Base-by-base conservation (phyloP, 2,888 invertebrate genomes). In the Stegana nigrithorax region DNA sequence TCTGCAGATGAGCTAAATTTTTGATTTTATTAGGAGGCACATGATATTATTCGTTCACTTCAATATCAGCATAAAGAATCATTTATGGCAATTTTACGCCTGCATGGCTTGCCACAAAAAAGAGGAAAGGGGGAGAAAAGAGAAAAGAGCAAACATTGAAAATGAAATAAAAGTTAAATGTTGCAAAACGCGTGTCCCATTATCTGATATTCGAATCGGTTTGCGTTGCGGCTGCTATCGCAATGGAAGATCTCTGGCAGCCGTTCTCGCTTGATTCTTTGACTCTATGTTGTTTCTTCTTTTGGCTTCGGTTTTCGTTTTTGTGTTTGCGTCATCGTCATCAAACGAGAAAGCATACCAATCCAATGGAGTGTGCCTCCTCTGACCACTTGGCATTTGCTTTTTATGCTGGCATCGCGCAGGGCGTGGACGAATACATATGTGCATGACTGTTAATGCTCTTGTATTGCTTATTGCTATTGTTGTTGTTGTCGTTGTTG, bases 121-220 rank as follows among this genome's bases (percentile, higher is more conserved):
- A 12, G 25, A n/a, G n/a, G n/a, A n/a, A n/a, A n/a, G n/a, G n/a
- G n/a, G n/a, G n/a, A n/a, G n/a, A n/a, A n/a, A n/a, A n/a, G n/a
- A n/a, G n/a, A n/a, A n/a, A n/a, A n/a, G n/a, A n/a, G n/a, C n/a
- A n/a, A n/a, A n/a, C n/a, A n/a, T n/a, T n/a, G n/a, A n/a, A n/a
- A n/a, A n/a, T 25, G 25, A 47, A 47, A 45, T 23, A 47, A 47
- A 23, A 47, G 25, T 47, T 47, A 55, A 36, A 32, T 19, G 55
- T 55, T 55, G 55, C 36, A 36, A 55, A 55, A 55, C 55, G 55
- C 55, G 39, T 36, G 55, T 55, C 36, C 23, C 55, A 21, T 47
- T 47, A 47, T 47, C 47, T 47, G 47, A 47, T 47, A 25, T 23
- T 25, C n/a, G 47, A n/a, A n/a, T n/a, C n/a, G n/a, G n/a, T 17